Evolutionary conservation across 2,888 invertebrate species (phyloP).

Genomic region (Pristionchus mayeri): DNA sequence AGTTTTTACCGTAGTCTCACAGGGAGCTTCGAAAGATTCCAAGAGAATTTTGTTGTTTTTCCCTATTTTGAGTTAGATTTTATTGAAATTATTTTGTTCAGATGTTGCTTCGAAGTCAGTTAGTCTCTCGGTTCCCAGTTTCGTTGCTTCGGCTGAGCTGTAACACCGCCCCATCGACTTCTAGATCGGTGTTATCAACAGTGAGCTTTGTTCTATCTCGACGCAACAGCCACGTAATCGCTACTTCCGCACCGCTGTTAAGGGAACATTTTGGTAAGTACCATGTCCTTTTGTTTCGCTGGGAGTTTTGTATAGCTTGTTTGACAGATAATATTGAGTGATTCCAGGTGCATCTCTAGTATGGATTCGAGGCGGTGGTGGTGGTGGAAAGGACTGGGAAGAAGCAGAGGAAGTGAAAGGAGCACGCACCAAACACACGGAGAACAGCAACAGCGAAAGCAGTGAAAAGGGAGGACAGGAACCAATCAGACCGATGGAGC

Average conservation of each 20-base stretch:
- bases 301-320: not conserved
- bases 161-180: conserved; percentile 17
- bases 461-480: conserved; percentile 26
- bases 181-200: not conserved
- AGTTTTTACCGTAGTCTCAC: too few relatives aligned
- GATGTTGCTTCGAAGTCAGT: conserved; percentile 16
- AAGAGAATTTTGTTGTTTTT: too few relatives aligned
- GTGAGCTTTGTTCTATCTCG: not conserved
- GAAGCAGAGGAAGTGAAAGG: conserved; percentile 32
- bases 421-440: not conserved
- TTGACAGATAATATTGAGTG: too few relatives aligned
- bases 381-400: conserved; percentile 1
- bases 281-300: not conserved
- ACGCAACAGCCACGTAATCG: not conserved
- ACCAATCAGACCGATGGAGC: conserved; percentile 16
- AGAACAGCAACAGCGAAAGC: not conserved
- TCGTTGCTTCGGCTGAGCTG: not conserved
- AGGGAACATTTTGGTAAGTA: not conserved
- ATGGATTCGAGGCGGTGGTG: conserved; percentile 29
- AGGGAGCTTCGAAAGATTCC: too few relatives aligned
- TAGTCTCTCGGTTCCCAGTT: not conserved
- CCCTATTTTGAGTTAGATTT: not conserved
- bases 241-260: not conserved
- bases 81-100: not conserved
- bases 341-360: not conserved